Percentiles rank a stretch among this genome's conserved stretches.
phyloP scores from a whole-genome alignment of 2,888 invertebrate species.

The Hirtodrosophila alboralis region DNA sequence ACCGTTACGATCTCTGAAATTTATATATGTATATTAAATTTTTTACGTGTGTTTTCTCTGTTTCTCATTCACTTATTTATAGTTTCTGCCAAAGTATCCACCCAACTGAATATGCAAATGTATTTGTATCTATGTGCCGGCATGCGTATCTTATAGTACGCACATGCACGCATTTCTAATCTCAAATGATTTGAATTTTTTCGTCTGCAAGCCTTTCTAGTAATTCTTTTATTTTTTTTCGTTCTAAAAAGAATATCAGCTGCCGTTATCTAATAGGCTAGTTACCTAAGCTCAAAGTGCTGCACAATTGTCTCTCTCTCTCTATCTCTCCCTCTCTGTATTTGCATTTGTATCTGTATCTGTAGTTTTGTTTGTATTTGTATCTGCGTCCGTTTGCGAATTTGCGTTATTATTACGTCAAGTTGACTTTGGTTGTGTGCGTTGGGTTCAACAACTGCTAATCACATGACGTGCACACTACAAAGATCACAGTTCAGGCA shows the following conservation, averaged over 20 bases:
- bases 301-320: slow-evolving; percentile 4
- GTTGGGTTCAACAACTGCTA: slow-evolving; percentile 75
- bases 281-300: slow-evolving; percentile 44
- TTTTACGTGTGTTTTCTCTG: slow-evolving; percentile 21
- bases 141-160: slow-evolving; percentile 45
- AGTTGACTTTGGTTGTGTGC: slow-evolving; percentile 30
- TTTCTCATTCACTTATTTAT: slow-evolving; percentile 49
- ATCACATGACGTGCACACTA: slow-evolving; percentile 51
- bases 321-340: slow-evolving; percentile 27
- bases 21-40: slow-evolving; percentile 53
- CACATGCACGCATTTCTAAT: slow-evolving; percentile 51
- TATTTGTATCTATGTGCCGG: slow-evolving; percentile 26
- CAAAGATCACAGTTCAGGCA: slow-evolving; percentile 26
- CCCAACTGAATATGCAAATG: slow-evolving; percentile 7
- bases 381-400: slow-evolving; percentile 36
- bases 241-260: slow-evolving; percentile 39
- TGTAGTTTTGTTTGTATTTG: slow-evolving; percentile 1
- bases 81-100: slow-evolving; percentile 36
- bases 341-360: slow-evolving; percentile 15
- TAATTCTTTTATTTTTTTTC: slow-evolving; percentile 23
- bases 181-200: slow-evolving; percentile 26
- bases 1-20: slow-evolving; percentile 29
- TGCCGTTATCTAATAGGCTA: slow-evolving; percentile 60
- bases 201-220: slow-evolving; percentile 19
- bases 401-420: slow-evolving; percentile 51